A percentile compares a stretch with the other conserved stretches of the same genome.
Evolutionary conservation across 2,113 vertebrate genomes (phyloP).

Genomic region (Cyphomyrus discorhynchus): DNA sequence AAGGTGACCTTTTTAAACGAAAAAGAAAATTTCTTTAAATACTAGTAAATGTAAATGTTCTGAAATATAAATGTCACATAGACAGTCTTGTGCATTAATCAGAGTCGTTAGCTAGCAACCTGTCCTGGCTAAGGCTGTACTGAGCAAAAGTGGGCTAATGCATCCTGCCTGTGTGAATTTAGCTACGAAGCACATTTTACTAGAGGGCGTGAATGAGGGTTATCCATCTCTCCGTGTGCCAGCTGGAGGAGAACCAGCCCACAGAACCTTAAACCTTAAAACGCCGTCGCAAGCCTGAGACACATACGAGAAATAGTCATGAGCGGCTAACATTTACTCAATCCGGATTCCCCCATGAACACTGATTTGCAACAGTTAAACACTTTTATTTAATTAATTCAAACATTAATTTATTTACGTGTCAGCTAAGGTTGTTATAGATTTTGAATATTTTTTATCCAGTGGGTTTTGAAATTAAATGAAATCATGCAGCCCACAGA

Average conservation of each 20-base stretch:
- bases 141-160: neutral
- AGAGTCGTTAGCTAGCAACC: neutral
- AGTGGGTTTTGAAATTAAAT: neutral
- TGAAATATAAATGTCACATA: conserved; percentile 2
- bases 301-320: neutral
- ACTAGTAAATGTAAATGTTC: conserved; percentile 5
- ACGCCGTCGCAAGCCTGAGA: neutral
- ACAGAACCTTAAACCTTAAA: neutral
- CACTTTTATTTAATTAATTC: neutral
- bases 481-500: neutral
- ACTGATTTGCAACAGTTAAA: neutral
- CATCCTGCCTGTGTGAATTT: neutral
- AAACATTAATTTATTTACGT: neutral
- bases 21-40: conserved; percentile 4
- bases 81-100: neutral
- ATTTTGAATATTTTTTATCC: neutral
- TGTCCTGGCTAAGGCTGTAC: neutral
- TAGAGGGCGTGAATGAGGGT: neutral
- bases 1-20: conserved; percentile 2
- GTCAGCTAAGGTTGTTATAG: neutral
- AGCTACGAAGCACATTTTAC: neutral
- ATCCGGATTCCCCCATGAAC: neutral
- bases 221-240: neutral
- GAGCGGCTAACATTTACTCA: neutral
- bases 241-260: neutral